Base-by-base conservation (phyloP, 2,797 vertebrate genomes). In the Acestrorhynchus altus region DNA sequence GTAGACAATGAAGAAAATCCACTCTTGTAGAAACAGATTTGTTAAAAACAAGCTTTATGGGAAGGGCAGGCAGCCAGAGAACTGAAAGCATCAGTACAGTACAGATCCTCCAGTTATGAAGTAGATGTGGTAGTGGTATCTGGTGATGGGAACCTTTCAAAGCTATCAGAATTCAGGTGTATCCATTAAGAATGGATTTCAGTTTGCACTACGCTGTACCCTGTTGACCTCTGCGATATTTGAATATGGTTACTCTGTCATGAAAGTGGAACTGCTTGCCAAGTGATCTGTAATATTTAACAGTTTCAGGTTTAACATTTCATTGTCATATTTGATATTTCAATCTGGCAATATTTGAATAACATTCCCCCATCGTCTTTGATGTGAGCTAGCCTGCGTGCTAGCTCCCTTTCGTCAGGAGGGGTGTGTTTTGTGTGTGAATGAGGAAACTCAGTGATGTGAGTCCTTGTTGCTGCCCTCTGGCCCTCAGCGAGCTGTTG, bases 401-500 rank as follows among this genome's bases (percentile, higher is more conserved):
- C n/a, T 20, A 39, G 20, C n/a, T 59, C 13, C 12, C 44, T 40
- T 31, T 56, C 11, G 40, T 47, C 24, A 8, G 18, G 16, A n/a
- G 20, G n/a, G 1, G 35, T 22, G 16, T 20, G 61, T 60, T n/a
- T 16, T 39, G 49, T 40, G 18, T 22, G 35, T 47, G 35, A 52
- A 22, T 24, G n/a, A 26, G 42, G 54, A 35, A 51, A 69, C 26
- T 1, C 22, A n/a, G 20, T 61, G 35, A 59, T 59, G 46, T 54
- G 28, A 35, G 15, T 51, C 59, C 61, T 40, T 4, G 24, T 6
- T n/a, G 24, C 46, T 73, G 74, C 35, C 49, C 26, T 49, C 10
- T 59, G 46, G 69, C 35, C 35, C 60, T 22, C 22, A 9, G 20
- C 52, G 16, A n/a, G 61, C 51, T 77, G 49, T 64, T 80, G 83